Evolutionary conservation across 2,113 vertebrate species (phyloP).

Genomic region (Salvator merianae): DNA sequence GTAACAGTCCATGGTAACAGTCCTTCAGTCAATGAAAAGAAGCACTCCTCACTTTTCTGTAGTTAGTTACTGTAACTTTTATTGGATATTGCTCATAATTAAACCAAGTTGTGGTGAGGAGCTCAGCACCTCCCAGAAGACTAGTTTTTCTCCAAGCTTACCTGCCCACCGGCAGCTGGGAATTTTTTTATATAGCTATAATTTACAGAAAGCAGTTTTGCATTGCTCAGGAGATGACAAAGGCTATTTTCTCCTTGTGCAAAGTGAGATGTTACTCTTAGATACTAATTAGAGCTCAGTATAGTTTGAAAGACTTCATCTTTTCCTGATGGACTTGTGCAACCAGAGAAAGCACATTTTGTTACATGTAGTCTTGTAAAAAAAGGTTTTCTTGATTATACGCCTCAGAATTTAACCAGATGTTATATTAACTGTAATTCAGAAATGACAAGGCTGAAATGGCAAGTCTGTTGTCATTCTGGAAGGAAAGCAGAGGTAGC

Average conservation of each 20-base stretch:
- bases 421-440: not conserved
- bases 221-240: not conserved
- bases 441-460: not conserved
- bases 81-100: too few species aligned
- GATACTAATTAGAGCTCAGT: not conserved
- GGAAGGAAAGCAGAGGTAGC: not conserved
- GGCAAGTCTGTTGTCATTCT: too few species aligned
- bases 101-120: too few species aligned
- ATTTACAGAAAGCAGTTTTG: not conserved
- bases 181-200: not conserved
- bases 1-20: too few species aligned
- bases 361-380: not conserved
- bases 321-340: not conserved
- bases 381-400: not conserved
- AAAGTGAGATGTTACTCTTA: not conserved
- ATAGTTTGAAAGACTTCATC: not conserved
- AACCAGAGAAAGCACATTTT: not conserved
- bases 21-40: too few species aligned
- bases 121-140: not conserved
- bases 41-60: too few species aligned
- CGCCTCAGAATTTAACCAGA: not conserved
- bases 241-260: not conserved
- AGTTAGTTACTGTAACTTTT: too few species aligned
- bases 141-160: not conserved
- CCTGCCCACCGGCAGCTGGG: too few species aligned